These are phyloP conservation scores for Morone saxatilis DNA, from an alignment of 2,113 vertebrate species.

Conservation along the genomic window DNA sequence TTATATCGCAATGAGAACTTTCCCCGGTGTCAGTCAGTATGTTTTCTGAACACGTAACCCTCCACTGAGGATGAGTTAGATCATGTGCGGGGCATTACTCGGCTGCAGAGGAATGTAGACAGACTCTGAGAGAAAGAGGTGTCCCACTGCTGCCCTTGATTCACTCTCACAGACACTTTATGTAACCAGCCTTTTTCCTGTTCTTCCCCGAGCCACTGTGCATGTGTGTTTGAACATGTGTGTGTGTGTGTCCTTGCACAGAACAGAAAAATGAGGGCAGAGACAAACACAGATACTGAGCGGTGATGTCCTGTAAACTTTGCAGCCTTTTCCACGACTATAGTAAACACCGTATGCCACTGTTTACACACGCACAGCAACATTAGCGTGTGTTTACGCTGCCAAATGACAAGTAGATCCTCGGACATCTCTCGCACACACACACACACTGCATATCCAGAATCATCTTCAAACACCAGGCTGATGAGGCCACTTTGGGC, in stretches of 20 bases:
- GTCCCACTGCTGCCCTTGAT: conserved; percentile 37
- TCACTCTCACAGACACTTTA: conserved; percentile 46
- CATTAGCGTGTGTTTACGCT: conserved; percentile 9
- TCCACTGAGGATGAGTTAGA: background rate
- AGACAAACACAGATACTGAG: background rate
- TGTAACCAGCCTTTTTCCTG: conserved; percentile 49
- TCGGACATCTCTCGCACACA: background rate
- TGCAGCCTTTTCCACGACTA: conserved; percentile 18
- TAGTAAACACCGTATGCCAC: conserved; percentile 48
- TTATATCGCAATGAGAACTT: background rate
- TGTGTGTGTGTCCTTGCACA: background rate
- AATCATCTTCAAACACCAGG: conserved; percentile 11
- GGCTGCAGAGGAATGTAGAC: background rate
- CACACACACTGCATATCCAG: background rate
- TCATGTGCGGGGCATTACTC: background rate
- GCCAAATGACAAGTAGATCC: conserved; percentile 10
- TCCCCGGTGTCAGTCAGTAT: background rate
- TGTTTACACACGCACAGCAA: conserved; percentile 50
- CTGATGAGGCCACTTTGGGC: conserved; percentile 10
- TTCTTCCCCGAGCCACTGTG: conserved; percentile 4
- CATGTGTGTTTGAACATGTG: conserved; percentile 4
- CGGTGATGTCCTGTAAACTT: conserved; percentile 6
- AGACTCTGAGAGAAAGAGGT: conserved; percentile 19
- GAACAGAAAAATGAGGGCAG: conserved; percentile 4
- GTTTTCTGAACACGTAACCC: conserved; percentile 29